Evolutionary conservation across 2,113 vertebrate species (phyloP), one percentile per base, ranked within the genome.

Genomic region (Glaucidium brasilianum): DNA sequence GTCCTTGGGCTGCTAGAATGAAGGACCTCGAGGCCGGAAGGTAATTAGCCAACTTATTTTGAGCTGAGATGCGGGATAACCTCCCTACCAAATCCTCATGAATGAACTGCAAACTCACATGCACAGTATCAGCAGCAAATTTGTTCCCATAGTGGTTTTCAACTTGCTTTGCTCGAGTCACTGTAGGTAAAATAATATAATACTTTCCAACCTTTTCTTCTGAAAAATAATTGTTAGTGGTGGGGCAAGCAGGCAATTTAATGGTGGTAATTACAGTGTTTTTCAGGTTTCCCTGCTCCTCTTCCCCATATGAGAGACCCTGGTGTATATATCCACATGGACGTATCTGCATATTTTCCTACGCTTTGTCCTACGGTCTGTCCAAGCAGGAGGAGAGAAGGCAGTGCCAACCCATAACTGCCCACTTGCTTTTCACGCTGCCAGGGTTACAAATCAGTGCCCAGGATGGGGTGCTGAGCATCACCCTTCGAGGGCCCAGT

Each of bases 271-370:
- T 64, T 7, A 29, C 47, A 59, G 60, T 5, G 12, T 39, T 85
- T 66, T 64, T 35, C 75, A 86, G 21, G 13, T 73, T 73, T 90
- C 19, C 43, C 49, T 52, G 25, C 63, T 86, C 49, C n/a, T 73
- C n/a, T 20, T 56, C 25, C 37, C 52, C 7, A 0, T 56, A 3
- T 49, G 41, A 82, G 52, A 75, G 10, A 39, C 18, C 7, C 15
- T 59, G 58, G 19, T n/a, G 32, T 39, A 11, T 26, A 0, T 15
- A 23, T 17, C 66, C 66, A 43, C 0, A 0, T 1, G 15, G 71
- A 11, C 22, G 4, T 7, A 47, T 7, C 80, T 34, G 23, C 32
- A 1, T 7, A 1, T 75, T 55, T n/a, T 43, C 43, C 55, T 47
- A 6, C 11, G 34, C 39, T 49, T 43, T 23, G 11, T 49, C 62